Percentiles rank a stretch among this genome's conserved stretches.
phyloP scores from a whole-genome alignment of 2,888 invertebrate species.

The Campopleginae sp. region DNA sequence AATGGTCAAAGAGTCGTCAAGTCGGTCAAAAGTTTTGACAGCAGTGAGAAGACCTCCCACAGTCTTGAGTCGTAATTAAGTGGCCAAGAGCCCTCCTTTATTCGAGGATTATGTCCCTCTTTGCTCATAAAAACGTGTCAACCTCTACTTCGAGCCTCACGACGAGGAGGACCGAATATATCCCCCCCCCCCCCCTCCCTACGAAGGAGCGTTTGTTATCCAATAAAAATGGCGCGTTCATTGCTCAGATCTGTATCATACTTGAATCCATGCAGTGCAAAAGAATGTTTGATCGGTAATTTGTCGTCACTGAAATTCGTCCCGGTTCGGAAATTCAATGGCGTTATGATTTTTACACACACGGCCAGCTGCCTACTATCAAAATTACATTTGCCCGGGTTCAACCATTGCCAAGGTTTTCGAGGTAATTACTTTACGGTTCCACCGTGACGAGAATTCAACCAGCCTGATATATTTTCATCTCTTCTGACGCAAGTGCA shows the following conservation, averaged over 20 bases:
- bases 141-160: constrained; percentile 30
- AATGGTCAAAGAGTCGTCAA: constrained; percentile 68
- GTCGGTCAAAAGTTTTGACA: constrained; percentile 73
- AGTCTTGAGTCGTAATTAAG: constrained; percentile 76
- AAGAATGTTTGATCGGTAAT: constrained; percentile 39
- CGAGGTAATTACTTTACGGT: constrained; percentile 66
- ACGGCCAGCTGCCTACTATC: constrained; percentile 69
- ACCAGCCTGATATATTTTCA: constrained; percentile 25
- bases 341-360: constrained; percentile 41
- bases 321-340: constrained; percentile 52
- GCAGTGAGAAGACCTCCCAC: constrained; percentile 70
- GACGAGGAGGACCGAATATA: constrained; percentile 29
- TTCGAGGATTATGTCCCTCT: constrained; percentile 68
- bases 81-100: constrained; percentile 51
- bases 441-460: constrained; percentile 59
- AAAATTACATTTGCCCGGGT: constrained; percentile 70
- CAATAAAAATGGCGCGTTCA: constrained; percentile 1
- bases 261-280: neutral
- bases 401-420: constrained; percentile 45
- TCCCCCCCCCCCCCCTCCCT: constrained; percentile 5
- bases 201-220: constrained; percentile 34
- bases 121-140: constrained; percentile 9
- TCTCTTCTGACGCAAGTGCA: constrained; percentile 47
- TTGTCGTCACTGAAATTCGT: constrained; percentile 38
- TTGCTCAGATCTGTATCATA: neutral